Percentiles rank a stretch among this genome's conserved stretches.
Evolutionary conservation across 2,113 vertebrate genomes (phyloP).

Genomic region (Micronycteris hirsuta): DNA sequence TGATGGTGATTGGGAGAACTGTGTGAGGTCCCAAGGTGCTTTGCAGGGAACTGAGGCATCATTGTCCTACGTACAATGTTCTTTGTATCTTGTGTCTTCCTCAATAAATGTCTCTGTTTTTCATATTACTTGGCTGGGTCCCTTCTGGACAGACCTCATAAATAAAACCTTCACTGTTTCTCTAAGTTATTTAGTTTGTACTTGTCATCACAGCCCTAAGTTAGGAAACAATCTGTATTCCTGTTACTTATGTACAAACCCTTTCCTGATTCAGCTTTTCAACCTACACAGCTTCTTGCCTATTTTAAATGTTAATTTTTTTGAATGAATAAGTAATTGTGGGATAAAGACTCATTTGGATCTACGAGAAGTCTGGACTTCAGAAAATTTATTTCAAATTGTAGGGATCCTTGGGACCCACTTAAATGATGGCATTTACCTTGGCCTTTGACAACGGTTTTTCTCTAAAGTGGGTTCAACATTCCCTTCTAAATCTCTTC

Average conservation of each 20-base stretch:
- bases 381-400: constrained; percentile 33
- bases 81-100: no score
- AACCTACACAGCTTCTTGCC: not conserved
- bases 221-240: not conserved
- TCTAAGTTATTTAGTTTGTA: not conserved
- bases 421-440: constrained; percentile 18
- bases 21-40: no score
- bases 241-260: not conserved
- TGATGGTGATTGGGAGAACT: no score
- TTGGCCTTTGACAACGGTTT: constrained; percentile 15
- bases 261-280: constrained; percentile 5
- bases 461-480: not conserved
- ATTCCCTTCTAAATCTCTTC: not conserved
- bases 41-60: no score
- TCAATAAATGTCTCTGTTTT: no score
- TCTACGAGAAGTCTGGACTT: constrained; percentile 6
- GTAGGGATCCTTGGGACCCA: not conserved
- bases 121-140: no score
- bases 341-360: constrained; percentile 33
- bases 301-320: constrained; percentile 41
- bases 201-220: not conserved
- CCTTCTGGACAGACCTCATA: no score
- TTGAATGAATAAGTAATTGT: constrained; percentile 33
- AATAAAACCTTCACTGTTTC: not conserved
- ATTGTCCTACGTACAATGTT: no score